These are phyloP conservation scores for Tyto alba DNA, from an alignment of 2,113 vertebrate species.

Conservation along the genomic window DNA sequence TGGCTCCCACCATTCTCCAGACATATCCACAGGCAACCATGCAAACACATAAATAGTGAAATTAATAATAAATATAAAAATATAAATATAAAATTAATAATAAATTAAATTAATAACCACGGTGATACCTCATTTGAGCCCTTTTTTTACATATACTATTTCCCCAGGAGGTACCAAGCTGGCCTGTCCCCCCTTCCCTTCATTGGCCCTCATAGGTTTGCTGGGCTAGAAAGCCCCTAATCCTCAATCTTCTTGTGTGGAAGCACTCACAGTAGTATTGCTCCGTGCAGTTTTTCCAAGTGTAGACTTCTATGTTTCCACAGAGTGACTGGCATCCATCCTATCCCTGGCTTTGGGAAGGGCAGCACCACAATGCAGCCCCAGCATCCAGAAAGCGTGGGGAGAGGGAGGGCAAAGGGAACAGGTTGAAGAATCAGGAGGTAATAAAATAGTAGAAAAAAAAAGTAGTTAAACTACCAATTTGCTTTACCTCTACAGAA, in stretches of 20 bases:
- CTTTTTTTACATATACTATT: too few species aligned
- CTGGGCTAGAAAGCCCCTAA: not conserved
- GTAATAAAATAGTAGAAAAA: not conserved
- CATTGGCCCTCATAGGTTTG: not conserved
- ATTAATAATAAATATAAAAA: too few species aligned
- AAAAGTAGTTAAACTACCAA: fast-evolving
- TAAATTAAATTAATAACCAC: fast-evolving
- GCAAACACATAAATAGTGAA: not conserved
- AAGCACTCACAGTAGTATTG: not conserved
- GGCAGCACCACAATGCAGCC: fast-evolving
- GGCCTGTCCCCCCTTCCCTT: too few species aligned
- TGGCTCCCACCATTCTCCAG: not conserved
- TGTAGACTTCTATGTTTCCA: fast-evolving
- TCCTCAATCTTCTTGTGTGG: fast-evolving
- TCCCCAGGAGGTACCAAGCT: not conserved
- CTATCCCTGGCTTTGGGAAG: fast-evolving
- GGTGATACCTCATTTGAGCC: not conserved
- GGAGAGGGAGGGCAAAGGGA: not conserved
- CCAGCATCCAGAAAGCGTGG: fast-evolving
- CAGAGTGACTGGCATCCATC: fast-evolving
- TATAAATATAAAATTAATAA: too few species aligned
- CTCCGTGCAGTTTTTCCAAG: not conserved
- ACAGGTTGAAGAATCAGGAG: not conserved
- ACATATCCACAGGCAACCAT: not conserved
- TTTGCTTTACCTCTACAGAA: not conserved